Base-by-base conservation (phyloP, 2,113 vertebrate genomes). In the Leptodactylus fuscus region DNA sequence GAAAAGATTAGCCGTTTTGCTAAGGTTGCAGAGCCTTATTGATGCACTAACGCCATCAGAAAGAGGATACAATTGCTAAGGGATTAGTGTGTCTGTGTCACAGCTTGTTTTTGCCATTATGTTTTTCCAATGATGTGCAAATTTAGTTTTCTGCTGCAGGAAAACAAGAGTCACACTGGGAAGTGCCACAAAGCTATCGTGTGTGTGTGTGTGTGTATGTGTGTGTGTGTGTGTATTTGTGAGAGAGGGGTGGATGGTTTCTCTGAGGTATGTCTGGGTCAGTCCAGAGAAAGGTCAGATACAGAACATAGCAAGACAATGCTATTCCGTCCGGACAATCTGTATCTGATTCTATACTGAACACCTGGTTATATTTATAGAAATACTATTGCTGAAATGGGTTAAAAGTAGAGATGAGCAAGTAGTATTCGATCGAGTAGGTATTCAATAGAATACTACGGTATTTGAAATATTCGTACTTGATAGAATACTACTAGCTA, bases 11-110 rank as follows among this genome's bases (percentile, higher is more conserved):
- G 60, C 78, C 16, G 89, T 94, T 92, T 88, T 92, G 93, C 92
- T 91, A 91, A 90, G 91, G 89, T 91, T 94, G 93, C 93, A 93
- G 87, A 88, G 89, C 88, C 81, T 87, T 87, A 89, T 87, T 91
- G 89, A 91, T 87, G 87, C 90, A 34, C 90, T 90, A 92, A 90
- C 91, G 82, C 89, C 87, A 87, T 87, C 79, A 86, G 88, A 89
- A 87, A 93, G 0, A 88, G 88, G 48, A 91, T 90, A 91, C 92
- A 91, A 92, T 91, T 82, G 67, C 91, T 81, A 44, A 36, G 89
- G 89, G 92, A 94, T 93, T 94, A 92, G 87, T 88, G 79, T 93
- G 94, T 95, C 94, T 94, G 91, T 77, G 82, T 88, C 89, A 89
- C 90, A 92, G 89, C 90, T 91, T 93, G 92, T 90, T 84, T 90